Percentiles rank a stretch among this genome's conserved stretches.
These are phyloP conservation scores for Cartodere bifasciata DNA, from an alignment of 2,888 invertebrate species.

Conservation along the genomic window DNA sequence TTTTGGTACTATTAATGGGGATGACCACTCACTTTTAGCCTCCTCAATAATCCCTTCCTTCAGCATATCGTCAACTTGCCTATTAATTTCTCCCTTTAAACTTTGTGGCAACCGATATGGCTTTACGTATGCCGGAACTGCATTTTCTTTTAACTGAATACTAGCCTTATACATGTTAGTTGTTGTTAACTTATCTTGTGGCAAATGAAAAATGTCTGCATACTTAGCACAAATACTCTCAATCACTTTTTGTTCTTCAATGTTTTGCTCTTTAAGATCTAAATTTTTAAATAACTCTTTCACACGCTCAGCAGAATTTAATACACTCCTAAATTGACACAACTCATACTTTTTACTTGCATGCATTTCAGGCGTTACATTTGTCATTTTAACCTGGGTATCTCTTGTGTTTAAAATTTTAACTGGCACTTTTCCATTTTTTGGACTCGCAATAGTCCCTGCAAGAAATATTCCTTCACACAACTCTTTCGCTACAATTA, in stretches of 20 bases:
- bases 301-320: slow-evolving; percentile 1
- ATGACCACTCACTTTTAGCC: slow-evolving; percentile 14
- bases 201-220: slow-evolving; percentile 15
- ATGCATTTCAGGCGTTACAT: slow-evolving; percentile 4
- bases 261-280: slow-evolving; percentile 8
- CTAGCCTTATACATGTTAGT: slow-evolving; percentile 17
- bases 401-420: slow-evolving; percentile 5
- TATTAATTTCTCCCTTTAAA: too few relatives aligned
- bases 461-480: slow-evolving; percentile 4
- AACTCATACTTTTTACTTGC: slow-evolving; percentile 2
- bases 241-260: slow-evolving; percentile 11
- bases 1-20: slow-evolving; percentile 12
- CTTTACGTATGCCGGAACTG: slow-evolving; percentile 15
- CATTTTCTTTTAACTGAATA: slow-evolving; percentile 13
- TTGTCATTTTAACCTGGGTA: background rate
- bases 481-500: slow-evolving; percentile 3
- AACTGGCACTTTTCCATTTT: slow-evolving; percentile 4
- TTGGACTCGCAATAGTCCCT: slow-evolving; percentile 2
- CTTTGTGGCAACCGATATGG: slow-evolving; percentile 16
- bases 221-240: slow-evolving; percentile 15
- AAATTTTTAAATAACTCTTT: slow-evolving; percentile 3
- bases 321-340: slow-evolving; percentile 3
- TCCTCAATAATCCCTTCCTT: slow-evolving; percentile 17
- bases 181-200: slow-evolving; percentile 14
- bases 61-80: slow-evolving; percentile 16